These are phyloP conservation scores for Typhlomys cinereus DNA, from an alignment of 2,113 vertebrate species.

Conservation along the genomic window DNA sequence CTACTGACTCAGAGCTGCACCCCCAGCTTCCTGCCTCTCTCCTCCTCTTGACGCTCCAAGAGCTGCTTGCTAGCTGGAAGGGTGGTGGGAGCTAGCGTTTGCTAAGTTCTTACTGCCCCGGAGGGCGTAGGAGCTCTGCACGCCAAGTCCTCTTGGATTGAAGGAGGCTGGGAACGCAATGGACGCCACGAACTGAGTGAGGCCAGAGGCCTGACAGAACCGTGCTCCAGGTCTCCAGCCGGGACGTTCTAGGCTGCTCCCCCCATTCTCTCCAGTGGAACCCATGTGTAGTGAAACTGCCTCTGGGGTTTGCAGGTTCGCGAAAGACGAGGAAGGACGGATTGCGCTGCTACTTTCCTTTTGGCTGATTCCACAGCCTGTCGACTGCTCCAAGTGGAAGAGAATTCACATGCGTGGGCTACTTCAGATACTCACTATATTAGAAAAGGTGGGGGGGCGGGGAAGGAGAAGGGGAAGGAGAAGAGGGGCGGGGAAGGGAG, in stretches of 20 bases:
- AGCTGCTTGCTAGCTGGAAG: neutral
- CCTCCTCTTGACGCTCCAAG: neutral
- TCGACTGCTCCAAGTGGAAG: neutral
- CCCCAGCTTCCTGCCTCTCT: neutral
- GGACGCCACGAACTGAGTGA: neutral
- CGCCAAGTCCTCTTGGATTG: neutral
- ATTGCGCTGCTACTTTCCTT: neutral
- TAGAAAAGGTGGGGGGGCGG: no score
- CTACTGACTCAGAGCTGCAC: accelerated
- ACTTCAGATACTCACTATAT: neutral
- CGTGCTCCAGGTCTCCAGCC: neutral
- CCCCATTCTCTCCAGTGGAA: neutral
- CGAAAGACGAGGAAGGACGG: neutral
- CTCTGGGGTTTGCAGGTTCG: neutral
- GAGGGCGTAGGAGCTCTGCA: neutral
- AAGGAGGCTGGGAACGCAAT: neutral
- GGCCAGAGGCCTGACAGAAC: neutral
- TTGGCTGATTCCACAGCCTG: neutral
- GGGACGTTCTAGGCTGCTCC: no score
- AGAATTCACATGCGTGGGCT: neutral
- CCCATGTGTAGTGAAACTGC: neutral
- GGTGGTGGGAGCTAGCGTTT: neutral
- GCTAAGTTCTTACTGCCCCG: neutral
- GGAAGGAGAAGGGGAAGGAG: no score
- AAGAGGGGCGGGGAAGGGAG: no score